Base-by-base conservation (phyloP, 2,888 invertebrate genomes). In the Ferrisia virgata region DNA sequence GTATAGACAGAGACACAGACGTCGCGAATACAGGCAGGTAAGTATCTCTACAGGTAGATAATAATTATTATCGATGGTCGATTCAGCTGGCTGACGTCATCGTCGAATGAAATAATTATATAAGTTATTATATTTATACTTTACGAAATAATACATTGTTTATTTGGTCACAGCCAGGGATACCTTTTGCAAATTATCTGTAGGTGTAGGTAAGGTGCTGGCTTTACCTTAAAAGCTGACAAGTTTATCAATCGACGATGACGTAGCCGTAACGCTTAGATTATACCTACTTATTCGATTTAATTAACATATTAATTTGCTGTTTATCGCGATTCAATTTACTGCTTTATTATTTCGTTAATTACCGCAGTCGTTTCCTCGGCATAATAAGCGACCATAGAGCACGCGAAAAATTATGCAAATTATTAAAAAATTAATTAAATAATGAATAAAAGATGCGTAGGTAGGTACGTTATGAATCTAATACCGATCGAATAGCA, bases 401-500 rank as follows among this genome's bases (percentile, higher is more conserved):
- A 64, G 72, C 31, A 76, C 72, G 72, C 36, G 36, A 76, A 76
- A 76, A 76, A 76, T 76, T 76, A 76, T 76, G 72, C 36, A 76
- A 76, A 76, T 76, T 76, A 36, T 33, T 22, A 6, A n/a, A 18
- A 76, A 36, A 76, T 76, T 76, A 76, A 76, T 76, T 76, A 76
- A n/a, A n/a, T 36, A 33, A 76, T 36, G 72, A 76, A 76, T 76
- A 76, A 76, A 36, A 76, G 72, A 33, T 76, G 33, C 36, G 22
- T 36, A 76, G n/a, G n/a, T n/a, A n/a, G n/a, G n/a, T n/a, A n/a
- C n/a, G n/a, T n/a, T n/a, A n/a, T n/a, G n/a, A n/a, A n/a, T n/a
- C n/a, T n/a, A n/a, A n/a, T n/a, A n/a, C 72, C 72, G 8, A 64
- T 28, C 25, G 64, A 28, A 25, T 31, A 36, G n/a, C n/a, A n/a